These are phyloP conservation scores for Chloebia gouldiae DNA, from an alignment of 2,113 vertebrate species.

Conservation along the genomic window DNA sequence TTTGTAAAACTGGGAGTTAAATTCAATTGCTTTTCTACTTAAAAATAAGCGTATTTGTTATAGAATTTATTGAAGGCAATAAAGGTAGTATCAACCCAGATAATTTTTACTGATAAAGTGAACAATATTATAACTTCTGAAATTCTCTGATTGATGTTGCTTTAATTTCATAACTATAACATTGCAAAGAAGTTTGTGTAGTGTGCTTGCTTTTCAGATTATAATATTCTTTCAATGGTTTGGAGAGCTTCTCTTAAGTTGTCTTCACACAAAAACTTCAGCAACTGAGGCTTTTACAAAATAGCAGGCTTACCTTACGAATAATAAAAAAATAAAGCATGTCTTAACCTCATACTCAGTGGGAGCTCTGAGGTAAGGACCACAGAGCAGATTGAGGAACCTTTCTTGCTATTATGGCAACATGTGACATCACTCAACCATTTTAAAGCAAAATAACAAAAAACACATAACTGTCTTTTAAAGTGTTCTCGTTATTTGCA, in stretches of 20 bases:
- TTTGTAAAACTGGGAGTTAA: background rate
- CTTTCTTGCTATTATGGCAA: background rate
- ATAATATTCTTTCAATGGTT: background rate
- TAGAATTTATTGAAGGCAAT: background rate
- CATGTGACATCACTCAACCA: background rate
- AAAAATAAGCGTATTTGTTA: background rate
- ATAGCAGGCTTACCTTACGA: background rate
- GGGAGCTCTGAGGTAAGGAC: slow-evolving; percentile 44
- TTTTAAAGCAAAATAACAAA: background rate
- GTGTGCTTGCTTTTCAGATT: background rate
- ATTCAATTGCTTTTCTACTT: background rate
- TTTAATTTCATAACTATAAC: background rate
- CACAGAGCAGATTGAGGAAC: slow-evolving; percentile 29
- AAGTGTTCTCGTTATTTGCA: background rate
- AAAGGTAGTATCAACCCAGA: background rate
- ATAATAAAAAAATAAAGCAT: background rate
- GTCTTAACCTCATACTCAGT: background rate
- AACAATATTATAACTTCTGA: background rate
- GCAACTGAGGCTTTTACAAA: background rate
- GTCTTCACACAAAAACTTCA: background rate
- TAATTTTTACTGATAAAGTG: background rate
- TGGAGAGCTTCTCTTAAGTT: background rate
- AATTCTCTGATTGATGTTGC: background rate
- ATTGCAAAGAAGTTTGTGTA: background rate
- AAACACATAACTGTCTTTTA: background rate